Base-by-base conservation (phyloP, 64 coral and sea anemone species). In the Platygyra sinensis region DNA sequence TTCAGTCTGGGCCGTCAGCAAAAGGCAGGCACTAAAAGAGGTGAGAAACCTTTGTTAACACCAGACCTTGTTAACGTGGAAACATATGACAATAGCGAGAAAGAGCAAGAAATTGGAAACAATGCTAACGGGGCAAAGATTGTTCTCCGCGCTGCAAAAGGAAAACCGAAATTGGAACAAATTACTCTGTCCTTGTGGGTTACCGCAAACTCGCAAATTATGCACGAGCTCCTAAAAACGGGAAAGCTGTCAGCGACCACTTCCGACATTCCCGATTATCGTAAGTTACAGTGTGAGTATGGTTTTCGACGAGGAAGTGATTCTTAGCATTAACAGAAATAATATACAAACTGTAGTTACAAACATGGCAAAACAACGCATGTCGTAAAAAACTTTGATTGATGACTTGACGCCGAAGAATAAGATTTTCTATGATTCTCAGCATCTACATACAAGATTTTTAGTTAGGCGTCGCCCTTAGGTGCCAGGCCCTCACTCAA, bases 171-270 rank as follows among this genome's bases (percentile, higher is more conserved):
- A 25, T 16, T 79, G 52, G 77, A 79, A 79, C 50, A 79, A 59
- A 59, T 79, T 29, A 79, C 77, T n/a, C 52, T 79, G 1, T 30
- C 77, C 13, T 60, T 79, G 77, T 79, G 77, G 77, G 52, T 79
- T 29, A n/a, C 77, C 51, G 77, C 77, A 79, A 79, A 79, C 77
- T 79, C 50, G 77, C 22, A 51, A 79, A 79, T 79, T 59, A 60
- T 79, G 51, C 24, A 79, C 24, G 77, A 79, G 24, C 77, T 79
- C 24, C 51, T 79, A n/a, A 79, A 25, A 59, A 57, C 19, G 10
- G 77, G 51, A 52, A 79, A 57, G 13, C 77, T 79, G 25, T 79
- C 51, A 24, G 77, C 24, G 50, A 79, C 77, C 52, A 59, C 77
- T 79, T 59, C 50, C 11, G 75, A 77, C 75, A 79, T 31, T 28